These are phyloP conservation scores for Melanerpes aurifrons DNA, from an alignment of 2,113 vertebrate species.

Conservation along the genomic window DNA sequence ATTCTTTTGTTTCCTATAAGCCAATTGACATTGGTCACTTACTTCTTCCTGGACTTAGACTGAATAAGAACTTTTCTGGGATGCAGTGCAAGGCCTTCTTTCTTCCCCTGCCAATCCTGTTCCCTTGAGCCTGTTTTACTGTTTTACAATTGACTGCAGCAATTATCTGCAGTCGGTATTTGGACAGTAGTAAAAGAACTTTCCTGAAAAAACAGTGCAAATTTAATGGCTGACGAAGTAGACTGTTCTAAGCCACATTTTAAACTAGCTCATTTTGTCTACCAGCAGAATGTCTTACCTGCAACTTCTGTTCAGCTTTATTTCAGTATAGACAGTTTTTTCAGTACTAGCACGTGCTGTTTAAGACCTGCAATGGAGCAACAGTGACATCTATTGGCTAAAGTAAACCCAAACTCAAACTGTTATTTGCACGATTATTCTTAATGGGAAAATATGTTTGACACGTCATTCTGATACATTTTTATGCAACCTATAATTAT, in stretches of 20 bases:
- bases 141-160: background rate
- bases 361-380: constrained; percentile 29
- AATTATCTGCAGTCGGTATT: background rate
- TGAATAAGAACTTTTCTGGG: background rate
- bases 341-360: background rate
- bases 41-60: background rate
- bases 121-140: background rate
- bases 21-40: background rate
- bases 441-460: background rate
- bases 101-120: background rate
- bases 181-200: background rate
- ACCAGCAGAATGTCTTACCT: background rate
- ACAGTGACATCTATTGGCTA: constrained; percentile 72
- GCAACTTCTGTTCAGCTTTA: background rate
- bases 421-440: background rate
- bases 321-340: background rate
- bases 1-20: background rate
- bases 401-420: background rate
- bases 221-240: background rate
- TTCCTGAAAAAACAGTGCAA: background rate
- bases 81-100: background rate
- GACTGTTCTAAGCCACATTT: background rate
- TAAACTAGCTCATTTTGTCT: background rate
- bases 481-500: background rate
- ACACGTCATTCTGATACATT: background rate